Evolutionary conservation across 2,797 vertebrate species (phyloP).

Genomic region (Toxotes lorentzi): DNA sequence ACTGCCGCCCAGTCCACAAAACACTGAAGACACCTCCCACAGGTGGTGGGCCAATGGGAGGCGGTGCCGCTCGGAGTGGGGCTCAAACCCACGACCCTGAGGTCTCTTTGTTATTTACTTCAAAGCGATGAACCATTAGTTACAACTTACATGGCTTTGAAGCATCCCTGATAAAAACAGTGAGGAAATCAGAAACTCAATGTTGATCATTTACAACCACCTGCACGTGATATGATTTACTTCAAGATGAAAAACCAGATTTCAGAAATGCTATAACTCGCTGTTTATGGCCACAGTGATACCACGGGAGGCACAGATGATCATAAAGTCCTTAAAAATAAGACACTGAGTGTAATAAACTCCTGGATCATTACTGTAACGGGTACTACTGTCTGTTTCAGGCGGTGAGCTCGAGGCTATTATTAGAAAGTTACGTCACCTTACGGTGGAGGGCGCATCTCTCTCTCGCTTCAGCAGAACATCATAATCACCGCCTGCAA

Average conservation of each 20-base stretch:
- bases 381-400: not conserved
- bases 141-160: too few species aligned
- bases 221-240: not conserved
- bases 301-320: too few species aligned
- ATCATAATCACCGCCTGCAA: slow-evolving; percentile 7
- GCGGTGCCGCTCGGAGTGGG: too few species aligned
- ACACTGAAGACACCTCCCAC: too few species aligned
- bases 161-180: too few species aligned
- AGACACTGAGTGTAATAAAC: not conserved
- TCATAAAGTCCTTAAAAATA: not conserved
- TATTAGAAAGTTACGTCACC: slow-evolving; percentile 68
- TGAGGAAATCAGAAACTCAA: not conserved
- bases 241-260: not conserved
- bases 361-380: not conserved
- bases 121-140: too few species aligned
- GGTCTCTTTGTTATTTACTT: too few species aligned
- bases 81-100: too few species aligned
- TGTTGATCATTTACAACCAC: too few species aligned
- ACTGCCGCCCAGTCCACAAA: too few species aligned
- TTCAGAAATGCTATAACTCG: not conserved
- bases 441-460: slow-evolving; percentile 8
- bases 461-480: slow-evolving; percentile 49
- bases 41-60: too few species aligned
- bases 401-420: slow-evolving; percentile 31
- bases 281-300: not conserved